Evolutionary conservation across 1,140 invertebrate genomes (phyloP).

Genomic region (Propsilocerus akamusi): DNA sequence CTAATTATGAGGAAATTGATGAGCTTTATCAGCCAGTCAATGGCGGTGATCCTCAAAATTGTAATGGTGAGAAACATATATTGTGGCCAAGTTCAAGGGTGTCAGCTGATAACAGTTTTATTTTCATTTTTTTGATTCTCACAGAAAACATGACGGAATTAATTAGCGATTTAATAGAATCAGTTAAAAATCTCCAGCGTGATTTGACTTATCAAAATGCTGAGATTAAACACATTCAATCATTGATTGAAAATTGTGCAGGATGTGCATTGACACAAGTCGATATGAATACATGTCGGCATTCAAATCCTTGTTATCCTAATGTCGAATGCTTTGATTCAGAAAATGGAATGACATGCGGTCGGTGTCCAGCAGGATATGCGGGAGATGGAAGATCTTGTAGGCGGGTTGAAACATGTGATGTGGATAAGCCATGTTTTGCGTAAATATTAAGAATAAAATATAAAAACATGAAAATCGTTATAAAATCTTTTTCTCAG

Average conservation of each 20-base stretch:
- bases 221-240: neutral
- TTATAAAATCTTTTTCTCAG: too few relatives aligned
- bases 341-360: conserved; percentile 34
- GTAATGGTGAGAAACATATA: neutral
- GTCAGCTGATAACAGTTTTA: neutral
- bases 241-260: neutral
- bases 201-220: neutral
- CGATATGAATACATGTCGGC: neutral
- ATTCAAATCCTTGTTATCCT: conserved; percentile 34
- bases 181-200: neutral
- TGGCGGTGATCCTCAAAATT: neutral
- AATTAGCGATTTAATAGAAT: neutral
- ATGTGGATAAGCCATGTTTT: neutral
- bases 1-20: neutral
- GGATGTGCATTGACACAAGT: neutral
- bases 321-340: conserved; percentile 47
- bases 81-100: neutral
- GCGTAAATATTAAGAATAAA: too few relatives aligned
- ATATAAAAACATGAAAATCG: too few relatives aligned
- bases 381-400: conserved; percentile 38
- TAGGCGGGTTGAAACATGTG: neutral
- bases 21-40: neutral
- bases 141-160: neutral
- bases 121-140: neutral
- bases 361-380: conserved; percentile 38